phyloP scores from a whole-genome alignment of 2,888 invertebrate genomes.

The Hermodice carunculata region DNA sequence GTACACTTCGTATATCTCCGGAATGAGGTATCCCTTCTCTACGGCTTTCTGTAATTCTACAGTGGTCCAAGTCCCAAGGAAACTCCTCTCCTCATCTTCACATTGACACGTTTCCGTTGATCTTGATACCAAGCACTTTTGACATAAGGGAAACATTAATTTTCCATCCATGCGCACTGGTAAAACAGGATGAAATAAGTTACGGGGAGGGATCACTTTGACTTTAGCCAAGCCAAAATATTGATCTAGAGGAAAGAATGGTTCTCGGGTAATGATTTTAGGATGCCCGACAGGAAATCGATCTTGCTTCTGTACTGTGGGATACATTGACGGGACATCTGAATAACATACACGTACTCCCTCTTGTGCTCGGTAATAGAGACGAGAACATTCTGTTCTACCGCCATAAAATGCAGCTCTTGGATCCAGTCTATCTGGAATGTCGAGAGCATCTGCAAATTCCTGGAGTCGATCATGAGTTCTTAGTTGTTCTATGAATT shows the following conservation, averaged over 20 bases:
- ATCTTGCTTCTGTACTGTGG: slow-evolving; percentile 46
- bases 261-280: slow-evolving; percentile 42
- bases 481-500: neutral
- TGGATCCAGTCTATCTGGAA: slow-evolving; percentile 41
- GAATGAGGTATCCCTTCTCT: slow-evolving; percentile 53
- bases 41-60: slow-evolving; percentile 61
- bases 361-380: slow-evolving; percentile 38
- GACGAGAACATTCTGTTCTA: slow-evolving; percentile 44
- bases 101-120: slow-evolving; percentile 54
- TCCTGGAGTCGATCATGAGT: neutral
- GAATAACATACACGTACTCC: slow-evolving; percentile 44
- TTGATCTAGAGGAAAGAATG: slow-evolving; percentile 34
- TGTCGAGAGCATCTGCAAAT: slow-evolving; percentile 30
- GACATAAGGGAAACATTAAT: slow-evolving; percentile 64
- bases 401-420: slow-evolving; percentile 53
- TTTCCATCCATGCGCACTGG: slow-evolving; percentile 50
- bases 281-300: slow-evolving; percentile 49
- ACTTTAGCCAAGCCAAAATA: slow-evolving; percentile 52
- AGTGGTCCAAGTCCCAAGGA: slow-evolving; percentile 61
- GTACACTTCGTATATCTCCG: slow-evolving; percentile 60
- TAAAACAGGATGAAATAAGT: slow-evolving; percentile 56
- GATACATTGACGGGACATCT: slow-evolving; percentile 49
- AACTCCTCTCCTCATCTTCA: slow-evolving; percentile 42
- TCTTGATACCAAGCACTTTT: slow-evolving; percentile 51
- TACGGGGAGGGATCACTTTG: slow-evolving; percentile 47